Percentiles rank a stretch among this genome's conserved stretches.
phyloP scores from a whole-genome alignment of 1,140 invertebrate species.

The Tachypleus tridentatus region DNA sequence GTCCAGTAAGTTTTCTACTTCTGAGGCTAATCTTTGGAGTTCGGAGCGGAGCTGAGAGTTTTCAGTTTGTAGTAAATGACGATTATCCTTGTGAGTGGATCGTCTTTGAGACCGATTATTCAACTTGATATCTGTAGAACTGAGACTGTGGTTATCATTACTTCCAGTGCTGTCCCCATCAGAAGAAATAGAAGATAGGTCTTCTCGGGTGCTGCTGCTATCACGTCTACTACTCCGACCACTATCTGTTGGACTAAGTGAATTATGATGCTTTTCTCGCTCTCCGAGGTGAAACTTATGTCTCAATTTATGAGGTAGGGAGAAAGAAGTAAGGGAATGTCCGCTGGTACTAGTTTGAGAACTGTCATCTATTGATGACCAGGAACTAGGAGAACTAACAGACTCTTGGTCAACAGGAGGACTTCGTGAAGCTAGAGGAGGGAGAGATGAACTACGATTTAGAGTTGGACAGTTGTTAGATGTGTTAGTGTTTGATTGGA shows the following conservation, averaged over 20 bases:
- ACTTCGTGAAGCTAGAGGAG: background rate
- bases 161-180: slow-evolving; percentile 1
- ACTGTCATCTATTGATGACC: background rate
- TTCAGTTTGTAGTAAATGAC: slow-evolving; percentile 38
- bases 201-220: slow-evolving; percentile 13
- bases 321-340: slow-evolving; percentile 25
- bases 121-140: background rate
- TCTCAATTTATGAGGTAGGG: slow-evolving; percentile 72
- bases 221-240: background rate
- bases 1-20: slow-evolving; percentile 72
- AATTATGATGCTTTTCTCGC: background rate
- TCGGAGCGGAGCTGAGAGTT: slow-evolving; percentile 63
- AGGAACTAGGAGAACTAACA: background rate
- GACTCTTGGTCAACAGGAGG: background rate
- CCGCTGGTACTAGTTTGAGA: slow-evolving; percentile 5
- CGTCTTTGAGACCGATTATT: background rate
- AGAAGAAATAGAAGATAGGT: background rate
- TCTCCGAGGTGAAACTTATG: slow-evolving; percentile 75
- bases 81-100: background rate
- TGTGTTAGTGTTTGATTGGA: background rate
- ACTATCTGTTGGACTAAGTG: background rate
- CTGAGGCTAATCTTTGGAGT: slow-evolving; percentile 71
- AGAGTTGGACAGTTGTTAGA: background rate
- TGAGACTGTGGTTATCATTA: background rate
- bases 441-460: background rate